Conservation (phyloP, 2,888 invertebrate species). For the Platycheirus albimanus region DNA sequence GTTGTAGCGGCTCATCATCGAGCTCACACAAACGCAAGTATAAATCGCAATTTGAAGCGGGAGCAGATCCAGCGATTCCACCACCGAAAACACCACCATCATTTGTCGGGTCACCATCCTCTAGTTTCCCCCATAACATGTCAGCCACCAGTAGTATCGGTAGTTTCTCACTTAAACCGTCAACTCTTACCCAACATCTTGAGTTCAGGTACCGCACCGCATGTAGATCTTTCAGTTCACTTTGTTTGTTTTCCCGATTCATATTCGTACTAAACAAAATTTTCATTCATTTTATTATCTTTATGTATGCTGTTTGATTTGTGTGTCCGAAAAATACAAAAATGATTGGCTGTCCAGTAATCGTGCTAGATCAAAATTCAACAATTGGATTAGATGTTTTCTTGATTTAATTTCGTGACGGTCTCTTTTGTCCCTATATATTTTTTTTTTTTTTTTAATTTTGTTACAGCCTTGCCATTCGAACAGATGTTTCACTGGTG, state of each 20-base stretch:
- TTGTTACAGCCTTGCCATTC: conserved; percentile 87
- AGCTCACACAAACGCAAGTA: conserved; percentile 83
- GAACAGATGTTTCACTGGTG: conserved; percentile 94
- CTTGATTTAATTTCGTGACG: background rate
- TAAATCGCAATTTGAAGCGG: conserved; percentile 84
- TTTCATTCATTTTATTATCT: conserved; percentile 51
- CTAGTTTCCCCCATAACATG: conserved; percentile 73
- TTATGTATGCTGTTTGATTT: conserved; percentile 30
- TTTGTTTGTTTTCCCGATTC: conserved; percentile 39
- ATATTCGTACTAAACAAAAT: conserved; percentile 49
- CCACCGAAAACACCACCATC: conserved; percentile 62
- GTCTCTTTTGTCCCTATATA: too few relatives aligned
- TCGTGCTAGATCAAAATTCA: conserved; percentile 55
- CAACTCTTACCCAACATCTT: conserved; percentile 78
- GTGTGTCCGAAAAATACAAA: conserved; percentile 40
- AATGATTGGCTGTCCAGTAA: conserved; percentile 52
- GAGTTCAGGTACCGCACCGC: conserved; percentile 81
- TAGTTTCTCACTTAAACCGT: conserved; percentile 71
- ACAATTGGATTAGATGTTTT: conserved; percentile 62
- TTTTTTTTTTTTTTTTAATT: conserved; percentile 6
- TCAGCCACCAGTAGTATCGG: conserved; percentile 74
- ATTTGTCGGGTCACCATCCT: conserved; percentile 60
- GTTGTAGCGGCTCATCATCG: conserved; percentile 84
- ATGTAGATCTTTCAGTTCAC: conserved; percentile 65
- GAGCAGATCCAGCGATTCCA: conserved; percentile 47